Conservation (phyloP, 2,888 invertebrate genomes). For the Perdita meconis region DNA sequence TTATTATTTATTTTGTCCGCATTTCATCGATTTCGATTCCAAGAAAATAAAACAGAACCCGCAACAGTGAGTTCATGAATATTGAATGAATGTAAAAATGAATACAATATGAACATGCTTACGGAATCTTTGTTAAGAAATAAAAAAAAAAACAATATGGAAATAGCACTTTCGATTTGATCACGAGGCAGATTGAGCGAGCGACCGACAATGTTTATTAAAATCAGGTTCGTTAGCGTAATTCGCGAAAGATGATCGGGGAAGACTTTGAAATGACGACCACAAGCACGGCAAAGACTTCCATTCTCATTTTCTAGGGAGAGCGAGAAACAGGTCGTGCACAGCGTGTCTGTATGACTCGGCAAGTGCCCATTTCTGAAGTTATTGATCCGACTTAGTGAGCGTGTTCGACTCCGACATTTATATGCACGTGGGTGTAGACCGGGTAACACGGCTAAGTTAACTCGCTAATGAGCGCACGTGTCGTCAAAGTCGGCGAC, state of each 20-base stretch:
- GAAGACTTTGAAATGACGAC: constrained; percentile 22
- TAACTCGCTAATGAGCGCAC: constrained; percentile 61
- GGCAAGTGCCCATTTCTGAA: constrained; percentile 68
- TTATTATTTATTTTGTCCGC: neutral
- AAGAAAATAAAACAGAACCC: neutral
- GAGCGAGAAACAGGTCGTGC: constrained; percentile 63
- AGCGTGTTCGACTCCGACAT: constrained; percentile 69
- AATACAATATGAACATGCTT: too few species aligned
- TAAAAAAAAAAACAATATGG: neutral
- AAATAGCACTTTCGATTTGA: neutral
- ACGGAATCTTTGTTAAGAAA: neutral
- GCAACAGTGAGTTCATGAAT: neutral
- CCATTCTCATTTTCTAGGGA: constrained; percentile 60
- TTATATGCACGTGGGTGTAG: constrained; percentile 63
- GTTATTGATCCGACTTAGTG: constrained; percentile 72
- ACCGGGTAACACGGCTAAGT: constrained; percentile 61
- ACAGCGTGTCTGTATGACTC: constrained; percentile 51
- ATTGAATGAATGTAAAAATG: neutral
- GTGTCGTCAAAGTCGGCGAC: constrained; percentile 38
- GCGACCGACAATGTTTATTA: constrained; percentile 11
- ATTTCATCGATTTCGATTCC: neutral
- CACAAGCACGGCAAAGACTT: constrained; percentile 45
- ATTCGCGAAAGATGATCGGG: constrained; percentile 20
- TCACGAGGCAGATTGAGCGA: neutral
- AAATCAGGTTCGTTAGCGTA: constrained; percentile 3